Evolutionary conservation across 1,140 invertebrate genomes (phyloP), one percentile per base, ranked within the genome.

Genomic region (Dendrolimus kikuchii): DNA sequence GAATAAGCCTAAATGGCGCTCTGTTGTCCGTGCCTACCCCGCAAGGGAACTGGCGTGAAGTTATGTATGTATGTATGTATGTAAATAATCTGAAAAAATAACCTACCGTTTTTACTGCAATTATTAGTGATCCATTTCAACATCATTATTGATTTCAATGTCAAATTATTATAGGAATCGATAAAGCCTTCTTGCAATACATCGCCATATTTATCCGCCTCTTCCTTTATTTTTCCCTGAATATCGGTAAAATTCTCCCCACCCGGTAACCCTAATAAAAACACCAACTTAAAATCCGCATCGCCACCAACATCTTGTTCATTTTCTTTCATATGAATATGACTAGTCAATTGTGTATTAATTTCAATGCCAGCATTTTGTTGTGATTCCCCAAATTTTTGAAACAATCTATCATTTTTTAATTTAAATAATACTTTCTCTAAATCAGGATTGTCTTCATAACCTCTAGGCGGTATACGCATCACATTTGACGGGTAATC

Each of bases 131-230:
- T 90, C 92, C 95, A 95, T 76, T 96, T 96, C 44, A 97, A 81
- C 80, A 96, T 90, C 90, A 95, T 92, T 8, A 95, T 90, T 9
- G 93, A 94, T 77, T 98, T 98, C 5, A 98, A 77, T 0, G 96
- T 98, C 49, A 98, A 87, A 90, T 99, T 98, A 75, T 96, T 95
- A 79, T 98, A 98, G 1, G 93, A 92, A 79, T 99, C 97, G 7
- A 93, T 72, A 74, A 97, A 98, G 51, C 92, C 91, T 78, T 96
- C 95, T 85, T 97, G 94, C 42, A 99, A 93, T n/a, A 99, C 92
- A 80, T 99, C 96, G 38, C 92, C 90, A 64, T 92, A 92, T 38
- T 84, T 81, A 4, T 90, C 76, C 46, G 85, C 90, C 69, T 94
- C 93, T 40, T 90, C 88, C 4, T 80, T 77, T 38, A 92, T 90